A percentile compares a stretch with the other conserved stretches of the same genome.
Evolutionary conservation across 2,888 invertebrate genomes (phyloP).

Genomic region (Nycteola revayana): DNA sequence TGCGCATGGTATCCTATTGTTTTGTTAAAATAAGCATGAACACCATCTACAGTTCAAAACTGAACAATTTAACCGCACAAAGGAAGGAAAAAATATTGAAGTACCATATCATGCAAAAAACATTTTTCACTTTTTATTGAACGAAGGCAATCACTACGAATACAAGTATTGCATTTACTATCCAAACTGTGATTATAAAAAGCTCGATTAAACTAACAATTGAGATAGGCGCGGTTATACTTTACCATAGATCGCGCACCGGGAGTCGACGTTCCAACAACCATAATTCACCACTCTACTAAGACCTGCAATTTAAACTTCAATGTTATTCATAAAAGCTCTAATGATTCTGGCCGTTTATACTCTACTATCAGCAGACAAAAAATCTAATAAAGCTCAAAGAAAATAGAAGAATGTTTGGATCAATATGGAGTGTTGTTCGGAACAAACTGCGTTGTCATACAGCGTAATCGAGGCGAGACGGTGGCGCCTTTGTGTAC

Average conservation of each 20-base stretch:
- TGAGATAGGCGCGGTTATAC: slow-evolving; percentile 59
- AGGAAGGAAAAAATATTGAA: no score
- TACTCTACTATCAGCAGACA: slow-evolving; percentile 43
- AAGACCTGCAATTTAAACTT: slow-evolving; percentile 20
- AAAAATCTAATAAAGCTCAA: slow-evolving; percentile 76
- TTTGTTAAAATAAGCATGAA: no score
- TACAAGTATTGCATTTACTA: slow-evolving; percentile 51
- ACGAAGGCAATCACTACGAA: slow-evolving; percentile 38
- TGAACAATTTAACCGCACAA: no score
- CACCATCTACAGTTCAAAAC: no score
- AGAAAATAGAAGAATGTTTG: slow-evolving; percentile 74
- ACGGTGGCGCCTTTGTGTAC: slow-evolving; percentile 75
- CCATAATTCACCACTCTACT: slow-evolving; percentile 30
- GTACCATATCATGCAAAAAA: no score
- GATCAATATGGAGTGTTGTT: slow-evolving; percentile 81
- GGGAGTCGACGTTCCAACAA: slow-evolving; percentile 55
- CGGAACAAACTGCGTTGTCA: slow-evolving; percentile 77
- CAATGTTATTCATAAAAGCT: slow-evolving; percentile 12
- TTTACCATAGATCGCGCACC: slow-evolving; percentile 74
- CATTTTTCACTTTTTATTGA: slow-evolving; percentile 46
- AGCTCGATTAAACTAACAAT: slow-evolving; percentile 77
- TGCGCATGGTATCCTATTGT: no score
- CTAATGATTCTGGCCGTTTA: slow-evolving; percentile 40
- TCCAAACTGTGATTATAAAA: slow-evolving; percentile 64
- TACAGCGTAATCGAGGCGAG: slow-evolving; percentile 78